Percentiles rank a stretch among this genome's conserved stretches.
These are phyloP conservation scores for Akabosia matsudoensis DNA, from an alignment of 1,140 invertebrate species.

Conservation along the genomic window DNA sequence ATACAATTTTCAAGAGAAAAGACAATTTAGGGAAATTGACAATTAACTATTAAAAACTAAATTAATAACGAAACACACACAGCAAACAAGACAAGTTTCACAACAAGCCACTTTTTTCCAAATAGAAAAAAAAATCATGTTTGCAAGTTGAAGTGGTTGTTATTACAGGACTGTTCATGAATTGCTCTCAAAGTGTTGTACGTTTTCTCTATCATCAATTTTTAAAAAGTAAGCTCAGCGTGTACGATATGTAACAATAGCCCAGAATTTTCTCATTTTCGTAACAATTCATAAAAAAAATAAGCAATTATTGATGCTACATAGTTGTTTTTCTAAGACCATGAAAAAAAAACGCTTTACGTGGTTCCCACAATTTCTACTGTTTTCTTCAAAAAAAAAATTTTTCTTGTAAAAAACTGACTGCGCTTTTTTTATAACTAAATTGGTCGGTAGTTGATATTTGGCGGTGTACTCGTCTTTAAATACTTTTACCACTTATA, in stretches of 20 bases:
- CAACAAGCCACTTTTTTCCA: too few species aligned
- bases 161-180: too few species aligned
- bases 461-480: too few species aligned
- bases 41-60: not conserved
- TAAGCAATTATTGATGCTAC: conserved; percentile 6
- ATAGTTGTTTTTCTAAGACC: not conserved
- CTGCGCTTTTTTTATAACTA: too few species aligned
- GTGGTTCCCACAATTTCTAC: conserved; percentile 3
- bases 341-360: not conserved
- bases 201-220: too few species aligned
- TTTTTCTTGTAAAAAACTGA: not conserved
- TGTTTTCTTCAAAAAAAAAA: not conserved
- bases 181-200: too few species aligned
- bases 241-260: too few species aligned
- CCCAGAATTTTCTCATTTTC: not conserved
- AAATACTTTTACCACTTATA: not conserved
- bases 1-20: not conserved
- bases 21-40: not conserved
- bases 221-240: too few species aligned
- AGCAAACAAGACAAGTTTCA: too few species aligned
- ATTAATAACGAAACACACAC: not conserved
- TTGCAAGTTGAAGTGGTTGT: too few species aligned
- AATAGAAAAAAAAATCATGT: too few species aligned
- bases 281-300: conserved; percentile 1
- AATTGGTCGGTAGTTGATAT: too few species aligned